Percentiles rank a stretch among this genome's conserved stretches.
Evolutionary conservation across 30 jellyfish, hydroid and myxozoan species (phyloP).

Genomic region (Rhopilema esculentum): DNA sequence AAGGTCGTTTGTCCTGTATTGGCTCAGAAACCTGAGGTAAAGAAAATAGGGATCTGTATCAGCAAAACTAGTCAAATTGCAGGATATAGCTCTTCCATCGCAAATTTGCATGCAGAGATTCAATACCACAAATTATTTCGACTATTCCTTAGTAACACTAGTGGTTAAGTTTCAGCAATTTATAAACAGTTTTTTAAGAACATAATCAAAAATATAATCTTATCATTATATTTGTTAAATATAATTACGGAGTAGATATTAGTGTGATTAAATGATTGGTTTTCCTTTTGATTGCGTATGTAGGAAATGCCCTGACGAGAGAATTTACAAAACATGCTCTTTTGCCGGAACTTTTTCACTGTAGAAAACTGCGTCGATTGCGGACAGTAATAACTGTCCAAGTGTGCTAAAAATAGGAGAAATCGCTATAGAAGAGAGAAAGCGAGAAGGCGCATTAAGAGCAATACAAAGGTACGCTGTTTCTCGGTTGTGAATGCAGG

Average conservation of each 20-base stretch:
- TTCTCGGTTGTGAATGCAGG: not conserved
- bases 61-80: no score
- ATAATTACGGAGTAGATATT: not conserved
- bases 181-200: not conserved
- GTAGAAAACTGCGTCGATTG: not conserved
- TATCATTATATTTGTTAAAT: not conserved
- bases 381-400: not conserved
- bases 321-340: not conserved
- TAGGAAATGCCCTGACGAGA: constrained; percentile 5
- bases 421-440: not conserved
- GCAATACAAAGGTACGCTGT: not conserved
- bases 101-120: not conserved
- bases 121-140: not conserved
- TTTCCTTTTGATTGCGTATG: not conserved
- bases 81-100: not conserved
- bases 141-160: not conserved
- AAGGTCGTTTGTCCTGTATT: no score
- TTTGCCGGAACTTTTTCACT: not conserved
- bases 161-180: not conserved
- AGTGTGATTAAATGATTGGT: not conserved
- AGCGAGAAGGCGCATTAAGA: not conserved
- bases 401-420: not conserved
- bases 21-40: no score
- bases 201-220: not conserved
- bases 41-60: no score